Evolutionary conservation across 2,113 vertebrate genomes (phyloP).

Genomic region (Serilophus lunatus): DNA sequence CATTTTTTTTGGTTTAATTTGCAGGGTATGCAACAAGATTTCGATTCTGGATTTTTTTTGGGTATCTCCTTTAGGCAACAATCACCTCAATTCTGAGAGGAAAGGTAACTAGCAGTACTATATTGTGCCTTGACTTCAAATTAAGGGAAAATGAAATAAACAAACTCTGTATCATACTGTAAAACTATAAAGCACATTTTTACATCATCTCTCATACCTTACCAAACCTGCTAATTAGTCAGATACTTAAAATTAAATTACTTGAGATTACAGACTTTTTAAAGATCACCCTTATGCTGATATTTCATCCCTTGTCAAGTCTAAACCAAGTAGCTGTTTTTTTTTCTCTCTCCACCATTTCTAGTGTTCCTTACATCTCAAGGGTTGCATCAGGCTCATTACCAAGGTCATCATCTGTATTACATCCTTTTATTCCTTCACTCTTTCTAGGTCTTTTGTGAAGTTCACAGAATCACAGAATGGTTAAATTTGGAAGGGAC

Average conservation of each 20-base stretch:
- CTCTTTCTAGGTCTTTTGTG: not conserved
- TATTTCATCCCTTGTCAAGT: not conserved
- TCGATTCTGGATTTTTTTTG: not conserved
- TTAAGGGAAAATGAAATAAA: not conserved
- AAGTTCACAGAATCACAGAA: not conserved
- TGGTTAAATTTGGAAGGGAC: not conserved
- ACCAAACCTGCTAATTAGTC: not conserved
- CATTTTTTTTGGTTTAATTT: not conserved
- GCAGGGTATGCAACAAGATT: not conserved
- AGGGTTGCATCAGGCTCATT: not conserved
- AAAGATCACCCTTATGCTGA: not conserved
- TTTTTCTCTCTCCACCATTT: not conserved
- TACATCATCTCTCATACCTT: accelerated
- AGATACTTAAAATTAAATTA: not conserved
- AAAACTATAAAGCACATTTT: not conserved
- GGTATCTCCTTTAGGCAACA: not conserved
- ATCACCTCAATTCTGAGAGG: not conserved
- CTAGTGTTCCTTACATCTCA: not conserved
- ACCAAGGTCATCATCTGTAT: accelerated
- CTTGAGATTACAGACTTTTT: not conserved
- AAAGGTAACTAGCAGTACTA: not conserved
- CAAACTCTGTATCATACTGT: not conserved
- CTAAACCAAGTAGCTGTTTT: not conserved
- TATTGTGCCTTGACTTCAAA: not conserved
- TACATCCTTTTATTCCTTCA: not conserved